Conservation (phyloP, 2,888 invertebrate genomes). For the Julus scanicus region DNA sequence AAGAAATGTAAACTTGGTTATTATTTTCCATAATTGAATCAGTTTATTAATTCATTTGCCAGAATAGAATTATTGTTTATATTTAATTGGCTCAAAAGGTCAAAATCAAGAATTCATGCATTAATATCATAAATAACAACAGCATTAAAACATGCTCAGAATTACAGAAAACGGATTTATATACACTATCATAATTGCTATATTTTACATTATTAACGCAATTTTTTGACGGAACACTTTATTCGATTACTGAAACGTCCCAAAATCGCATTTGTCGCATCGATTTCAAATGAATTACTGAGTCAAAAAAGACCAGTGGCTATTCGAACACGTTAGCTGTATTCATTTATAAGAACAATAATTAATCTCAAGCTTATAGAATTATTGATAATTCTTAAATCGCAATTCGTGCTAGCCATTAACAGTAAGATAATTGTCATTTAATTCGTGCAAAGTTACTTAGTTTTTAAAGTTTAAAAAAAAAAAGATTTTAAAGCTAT, state of each 20-base stretch:
- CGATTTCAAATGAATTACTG: no score
- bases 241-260: neutral
- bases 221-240: neutral
- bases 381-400: neutral
- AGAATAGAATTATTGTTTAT: constrained; percentile 18
- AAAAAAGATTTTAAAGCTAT: neutral
- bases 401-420: neutral
- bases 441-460: neutral
- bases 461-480: neutral
- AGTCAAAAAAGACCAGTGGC: neutral
- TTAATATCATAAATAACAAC: constrained; percentile 52
- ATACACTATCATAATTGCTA: constrained; percentile 34
- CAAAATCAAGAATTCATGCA: constrained; percentile 49
- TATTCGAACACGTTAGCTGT: neutral
- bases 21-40: constrained; percentile 30
- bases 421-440: neutral
- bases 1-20: neutral
- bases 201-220: constrained; percentile 35
- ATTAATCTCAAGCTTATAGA: neutral
- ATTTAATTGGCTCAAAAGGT: constrained; percentile 47
- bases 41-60: constrained; percentile 13
- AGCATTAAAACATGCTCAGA: constrained; percentile 54
- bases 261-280: neutral
- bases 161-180: constrained; percentile 40
- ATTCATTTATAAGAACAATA: neutral